Base-by-base conservation (phyloP, 2,797 vertebrate species). In the Rhodeus uyekii region DNA sequence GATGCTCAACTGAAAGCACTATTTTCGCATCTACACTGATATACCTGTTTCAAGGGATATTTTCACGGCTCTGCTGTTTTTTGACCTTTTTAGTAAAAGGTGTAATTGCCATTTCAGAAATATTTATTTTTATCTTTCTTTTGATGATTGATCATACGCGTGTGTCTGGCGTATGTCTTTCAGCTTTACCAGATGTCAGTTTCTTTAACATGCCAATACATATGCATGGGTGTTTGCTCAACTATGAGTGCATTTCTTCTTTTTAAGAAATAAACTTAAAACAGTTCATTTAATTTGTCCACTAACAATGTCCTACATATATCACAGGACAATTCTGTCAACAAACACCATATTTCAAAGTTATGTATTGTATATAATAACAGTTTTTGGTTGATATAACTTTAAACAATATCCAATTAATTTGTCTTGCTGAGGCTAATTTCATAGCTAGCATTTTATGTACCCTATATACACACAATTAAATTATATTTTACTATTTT, bases 31-130 rank as follows among this genome's bases (percentile, higher is more conserved):
- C 36, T 61, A 60, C 5, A 19, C 53, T 76, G 74, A 42, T n/a
- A 19, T 29, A 42, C 24, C 27, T 16, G 0, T 50, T 68, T 55
- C 48, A 78, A 68, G 64, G 64, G 48, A 58, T 34, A 60, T 61
- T 61, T 38, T 73, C 10, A 0, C 38, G 34, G 38, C 50, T n/a
- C 19, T 44, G 4, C 48, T 38, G 22, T 14, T 58, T n/a, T 68
- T 55, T 79, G 77, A 71, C 50, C 79, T 81, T 71, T 80, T 58
- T 19, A 12, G 50, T 34, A n/a, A 9, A 55, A 68, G 64, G 48
- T 79, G 19, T n/a, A 58, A 29, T 79, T 81, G 50, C 18, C 50
- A 10, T 69, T 42, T 27, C 58, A 24, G 32, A 72, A 48, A 61
- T 80, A 29, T 72, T 38, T 48, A 1, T 36, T 34, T 63, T 32